A percentile compares a stretch with the other conserved stretches of the same genome.
phyloP scores from a whole-genome alignment of 2,888 invertebrate genomes.

The Noctua janthe region DNA sequence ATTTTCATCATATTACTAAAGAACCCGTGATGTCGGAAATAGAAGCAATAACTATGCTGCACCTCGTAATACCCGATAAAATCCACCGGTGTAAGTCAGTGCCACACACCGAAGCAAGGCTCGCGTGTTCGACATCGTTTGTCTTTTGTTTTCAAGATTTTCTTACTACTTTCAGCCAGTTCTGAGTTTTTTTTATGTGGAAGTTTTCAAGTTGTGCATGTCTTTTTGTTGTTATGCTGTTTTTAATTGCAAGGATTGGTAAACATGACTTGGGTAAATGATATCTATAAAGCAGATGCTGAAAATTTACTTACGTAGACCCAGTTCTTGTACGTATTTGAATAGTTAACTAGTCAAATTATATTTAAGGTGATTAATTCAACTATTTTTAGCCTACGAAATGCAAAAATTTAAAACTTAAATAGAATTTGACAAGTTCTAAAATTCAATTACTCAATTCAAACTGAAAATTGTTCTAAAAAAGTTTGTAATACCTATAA shows the following conservation, averaged over 20 bases:
- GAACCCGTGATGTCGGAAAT: not conserved
- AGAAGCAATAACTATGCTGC: conserved; percentile 1
- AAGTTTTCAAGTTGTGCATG: not conserved
- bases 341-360: not conserved
- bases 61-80: conserved; percentile 16
- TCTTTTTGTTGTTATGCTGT: conserved; percentile 8
- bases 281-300: not conserved
- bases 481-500: too few relatives aligned
- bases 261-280: not conserved
- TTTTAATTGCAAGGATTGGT: not conserved
- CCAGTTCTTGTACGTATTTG: not conserved
- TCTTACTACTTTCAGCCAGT: not conserved
- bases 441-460: too few relatives aligned
- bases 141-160: conserved; percentile 38
- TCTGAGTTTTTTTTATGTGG: not conserved
- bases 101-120: conserved; percentile 23
- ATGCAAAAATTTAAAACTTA: too few relatives aligned
- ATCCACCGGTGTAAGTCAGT: conserved; percentile 51
- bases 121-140: conserved; percentile 47
- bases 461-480: too few relatives aligned
- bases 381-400: too few relatives aligned
- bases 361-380: too few relatives aligned
- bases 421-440: too few relatives aligned
- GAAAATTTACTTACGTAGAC: not conserved
- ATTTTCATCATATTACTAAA: not conserved